A percentile compares a stretch with the other conserved stretches of the same genome.
phyloP scores from a whole-genome alignment of 2,113 vertebrate genomes.

The Dicentrarchus labrax region DNA sequence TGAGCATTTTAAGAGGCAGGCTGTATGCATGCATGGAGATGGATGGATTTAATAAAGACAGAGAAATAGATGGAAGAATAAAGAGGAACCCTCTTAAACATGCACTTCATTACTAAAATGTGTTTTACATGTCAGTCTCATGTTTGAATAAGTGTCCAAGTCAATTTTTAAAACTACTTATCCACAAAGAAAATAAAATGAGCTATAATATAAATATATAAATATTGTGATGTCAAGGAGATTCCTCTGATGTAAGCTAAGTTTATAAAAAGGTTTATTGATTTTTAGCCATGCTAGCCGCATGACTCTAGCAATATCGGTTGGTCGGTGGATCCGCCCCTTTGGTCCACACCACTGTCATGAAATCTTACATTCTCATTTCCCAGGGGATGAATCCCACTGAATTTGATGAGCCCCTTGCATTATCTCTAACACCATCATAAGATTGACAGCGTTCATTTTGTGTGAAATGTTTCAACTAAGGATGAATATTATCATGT shows the following conservation, averaged over 20 bases:
- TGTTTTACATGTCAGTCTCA: not conserved
- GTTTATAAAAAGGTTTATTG: not conserved
- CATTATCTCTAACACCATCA: not conserved
- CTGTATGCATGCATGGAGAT: not conserved
- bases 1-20: not conserved
- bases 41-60: too few species aligned
- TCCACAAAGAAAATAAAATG: not conserved
- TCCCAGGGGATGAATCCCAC: not conserved
- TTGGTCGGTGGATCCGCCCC: not conserved
- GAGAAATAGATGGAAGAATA: not conserved
- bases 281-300: not conserved
- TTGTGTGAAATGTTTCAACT: not conserved
- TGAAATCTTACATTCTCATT: not conserved
- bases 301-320: not conserved
- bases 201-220: too few species aligned
- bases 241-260: not conserved
- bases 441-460: not conserved
- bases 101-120: not conserved
- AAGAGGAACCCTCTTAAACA: not conserved
- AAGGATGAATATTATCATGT: too few species aligned
- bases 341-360: not conserved
- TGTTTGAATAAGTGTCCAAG: not conserved
- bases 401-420: not conserved
- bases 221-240: not conserved
- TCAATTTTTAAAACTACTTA: not conserved